These are phyloP conservation scores for Eudorcas thomsonii DNA, from an alignment of 2,113 vertebrate genomes.

Conservation along the genomic window DNA sequence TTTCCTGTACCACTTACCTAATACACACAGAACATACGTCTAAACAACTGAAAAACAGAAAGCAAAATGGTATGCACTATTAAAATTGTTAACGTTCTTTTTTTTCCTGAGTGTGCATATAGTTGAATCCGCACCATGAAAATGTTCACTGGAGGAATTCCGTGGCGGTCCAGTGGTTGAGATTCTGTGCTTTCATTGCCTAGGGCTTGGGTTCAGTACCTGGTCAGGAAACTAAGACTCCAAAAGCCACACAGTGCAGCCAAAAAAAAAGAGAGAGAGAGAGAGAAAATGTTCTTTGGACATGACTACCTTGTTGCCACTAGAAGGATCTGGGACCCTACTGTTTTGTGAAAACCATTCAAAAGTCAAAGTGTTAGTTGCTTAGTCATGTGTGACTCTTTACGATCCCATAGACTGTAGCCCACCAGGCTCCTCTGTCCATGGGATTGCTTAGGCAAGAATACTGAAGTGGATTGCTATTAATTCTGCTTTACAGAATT, in stretches of 20 bases:
- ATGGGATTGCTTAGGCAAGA: background rate
- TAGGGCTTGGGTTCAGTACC: background rate
- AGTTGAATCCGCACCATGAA: fast-evolving
- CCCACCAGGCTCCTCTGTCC: background rate
- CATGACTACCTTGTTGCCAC: fast-evolving
- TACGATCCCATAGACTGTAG: background rate
- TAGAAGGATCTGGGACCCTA: fast-evolving
- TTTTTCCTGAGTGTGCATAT: fast-evolving
- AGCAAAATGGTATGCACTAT: fast-evolving
- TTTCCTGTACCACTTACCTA: fast-evolving
- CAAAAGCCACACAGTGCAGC: background rate
- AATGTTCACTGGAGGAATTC: background rate
- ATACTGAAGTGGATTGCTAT: background rate
- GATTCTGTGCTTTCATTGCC: background rate
- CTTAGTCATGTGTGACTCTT: fast-evolving
- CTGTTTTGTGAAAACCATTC: background rate
- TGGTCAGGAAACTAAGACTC: background rate
- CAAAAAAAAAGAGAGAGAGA: background rate
- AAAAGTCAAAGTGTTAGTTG: background rate
- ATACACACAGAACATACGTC: fast-evolving
- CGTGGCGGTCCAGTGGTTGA: background rate
- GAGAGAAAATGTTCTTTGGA: background rate
- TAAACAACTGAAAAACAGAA: too few species aligned
- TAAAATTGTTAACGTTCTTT: fast-evolving
- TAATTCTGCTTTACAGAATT: background rate